Conservation (phyloP, 2,888 invertebrate species). For the Dorcus hopei region DNA sequence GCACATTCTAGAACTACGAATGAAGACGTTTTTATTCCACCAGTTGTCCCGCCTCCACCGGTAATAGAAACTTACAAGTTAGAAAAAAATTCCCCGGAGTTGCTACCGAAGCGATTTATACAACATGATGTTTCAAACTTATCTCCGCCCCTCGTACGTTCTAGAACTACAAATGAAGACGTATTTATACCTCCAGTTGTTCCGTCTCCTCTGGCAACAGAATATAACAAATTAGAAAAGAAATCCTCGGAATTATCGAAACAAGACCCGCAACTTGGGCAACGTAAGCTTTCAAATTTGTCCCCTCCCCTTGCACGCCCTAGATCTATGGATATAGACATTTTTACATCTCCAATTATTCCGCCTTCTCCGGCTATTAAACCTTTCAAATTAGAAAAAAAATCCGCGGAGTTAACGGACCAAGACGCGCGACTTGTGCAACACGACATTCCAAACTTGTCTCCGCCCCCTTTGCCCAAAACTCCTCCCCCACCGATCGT, state of each 20-base stretch:
- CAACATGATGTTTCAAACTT: no score
- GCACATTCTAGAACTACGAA: not conserved
- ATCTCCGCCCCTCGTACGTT: not conserved
- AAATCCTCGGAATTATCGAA: not conserved
- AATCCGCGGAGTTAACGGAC: no score
- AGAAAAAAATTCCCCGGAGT: not conserved
- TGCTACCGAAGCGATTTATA: no score
- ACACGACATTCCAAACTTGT: not conserved
- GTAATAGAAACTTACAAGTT: no score
- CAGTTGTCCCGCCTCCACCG: no score
- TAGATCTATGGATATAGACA: no score
- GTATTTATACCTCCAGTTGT: not conserved
- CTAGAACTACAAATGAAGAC: no score
- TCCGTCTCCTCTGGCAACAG: not conserved
- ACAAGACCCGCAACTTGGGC: not conserved
- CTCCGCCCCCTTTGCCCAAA: conserved; percentile 12
- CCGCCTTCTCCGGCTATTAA: not conserved
- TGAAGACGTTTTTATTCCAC: no score
- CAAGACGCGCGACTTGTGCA: no score
- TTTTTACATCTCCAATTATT: not conserved
- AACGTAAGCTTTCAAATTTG: conserved; percentile 14
- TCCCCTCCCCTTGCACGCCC: not conserved
- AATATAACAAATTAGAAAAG: not conserved
- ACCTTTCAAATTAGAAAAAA: not conserved
- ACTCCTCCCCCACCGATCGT: conserved; percentile 2